Percentiles rank a stretch among this genome's conserved stretches.
phyloP scores from a whole-genome alignment of 2,797 vertebrate species.

The Hydrocynus forskahlii region DNA sequence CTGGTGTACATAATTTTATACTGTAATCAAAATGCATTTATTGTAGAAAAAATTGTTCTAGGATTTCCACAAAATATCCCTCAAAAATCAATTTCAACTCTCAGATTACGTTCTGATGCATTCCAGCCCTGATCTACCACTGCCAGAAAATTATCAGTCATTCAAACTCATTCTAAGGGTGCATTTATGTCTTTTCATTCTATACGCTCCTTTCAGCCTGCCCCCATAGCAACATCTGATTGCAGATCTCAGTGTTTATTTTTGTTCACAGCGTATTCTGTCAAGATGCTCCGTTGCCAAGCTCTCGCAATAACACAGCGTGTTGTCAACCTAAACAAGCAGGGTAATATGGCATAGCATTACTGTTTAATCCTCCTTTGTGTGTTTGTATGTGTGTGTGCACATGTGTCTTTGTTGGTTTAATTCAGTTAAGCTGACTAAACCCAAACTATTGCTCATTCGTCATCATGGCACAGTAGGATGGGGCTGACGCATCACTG shows the following conservation, averaged over 20 bases:
- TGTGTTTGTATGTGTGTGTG: constrained; percentile 11
- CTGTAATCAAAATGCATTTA: too few species aligned
- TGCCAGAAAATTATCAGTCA: neutral
- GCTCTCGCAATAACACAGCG: neutral
- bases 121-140: neutral
- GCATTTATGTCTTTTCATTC: neutral
- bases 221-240: constrained; percentile 21
- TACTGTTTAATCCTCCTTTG: constrained; percentile 38
- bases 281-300: neutral
- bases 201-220: neutral
- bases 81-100: too few species aligned
- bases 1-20: too few species aligned
- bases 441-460: constrained; percentile 10
- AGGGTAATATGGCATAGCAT: neutral
- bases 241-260: constrained; percentile 12
- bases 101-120: too few species aligned
- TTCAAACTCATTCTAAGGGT: neutral
- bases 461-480: constrained; percentile 17
- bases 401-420: constrained; percentile 15
- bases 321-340: neutral
- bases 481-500: neutral
- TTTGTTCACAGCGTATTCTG: constrained; percentile 16
- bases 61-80: too few species aligned
- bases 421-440: neutral
- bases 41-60: too few species aligned